Conservation (phyloP, 2,888 invertebrate species). For the Apeira syringaria region DNA sequence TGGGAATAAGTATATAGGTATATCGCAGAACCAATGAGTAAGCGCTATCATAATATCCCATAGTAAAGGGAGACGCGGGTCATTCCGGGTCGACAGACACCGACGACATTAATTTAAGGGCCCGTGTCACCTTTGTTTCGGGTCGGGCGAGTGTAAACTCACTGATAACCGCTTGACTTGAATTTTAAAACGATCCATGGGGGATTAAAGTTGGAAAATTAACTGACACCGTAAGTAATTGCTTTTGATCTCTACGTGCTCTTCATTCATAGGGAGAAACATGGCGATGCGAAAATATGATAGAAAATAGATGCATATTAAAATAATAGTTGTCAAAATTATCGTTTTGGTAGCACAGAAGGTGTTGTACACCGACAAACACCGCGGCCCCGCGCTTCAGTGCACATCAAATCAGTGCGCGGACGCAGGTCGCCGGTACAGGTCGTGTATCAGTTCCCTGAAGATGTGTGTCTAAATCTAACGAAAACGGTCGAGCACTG, state of each 20-base stretch:
- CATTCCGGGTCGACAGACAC: conserved; percentile 41
- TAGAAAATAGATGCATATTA: too few species aligned
- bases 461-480: too few species aligned
- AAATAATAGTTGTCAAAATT: too few species aligned
- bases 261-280: not conserved
- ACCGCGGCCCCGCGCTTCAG: too few species aligned
- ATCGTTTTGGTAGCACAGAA: too few species aligned
- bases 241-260: not conserved
- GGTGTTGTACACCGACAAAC: too few species aligned
- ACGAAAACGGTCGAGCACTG: too few species aligned
- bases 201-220: not conserved
- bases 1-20: too few species aligned
- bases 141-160: conserved; percentile 31
- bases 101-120: conserved; percentile 37
- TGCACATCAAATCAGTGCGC: too few species aligned
- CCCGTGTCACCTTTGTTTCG: conserved; percentile 46
- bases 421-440: too few species aligned
- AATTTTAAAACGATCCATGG: conserved; percentile 17
- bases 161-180: conserved; percentile 26
- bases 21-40: not conserved
- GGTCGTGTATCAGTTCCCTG: too few species aligned
- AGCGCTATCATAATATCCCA: too few species aligned
- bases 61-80: conserved; percentile 29
- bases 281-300: not conserved
- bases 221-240: not conserved